Evolutionary conservation across 2,888 invertebrate genomes (phyloP), one percentile per base, ranked within the genome.

Genomic region (Hanleya hanleyi): DNA sequence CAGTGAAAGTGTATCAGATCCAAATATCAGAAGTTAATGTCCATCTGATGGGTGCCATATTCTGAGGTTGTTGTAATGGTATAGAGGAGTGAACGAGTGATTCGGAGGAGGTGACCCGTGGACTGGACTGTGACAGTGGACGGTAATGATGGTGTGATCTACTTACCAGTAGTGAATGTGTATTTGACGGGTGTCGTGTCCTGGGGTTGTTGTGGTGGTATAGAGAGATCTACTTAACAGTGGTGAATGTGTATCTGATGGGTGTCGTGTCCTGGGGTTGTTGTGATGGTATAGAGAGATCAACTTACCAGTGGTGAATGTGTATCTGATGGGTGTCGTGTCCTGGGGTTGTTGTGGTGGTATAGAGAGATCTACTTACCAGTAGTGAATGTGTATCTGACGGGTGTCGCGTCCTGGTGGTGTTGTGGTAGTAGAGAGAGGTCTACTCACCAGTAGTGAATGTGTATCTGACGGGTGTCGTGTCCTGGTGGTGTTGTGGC

Each of bases 381-480:
- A 83, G 90, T 90, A 29, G 89, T 90, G 70, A 89, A 89, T 35
- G 80, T 86, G 69, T 89, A 88, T 73, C 84, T 80, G 36, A 84
- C 81, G 50, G 86, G 84, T 36, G 84, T 83, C 37, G 86, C 77
- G 50, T 86, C 87, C 50, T 83, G 83, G 2, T 81, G 72, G 64
- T 81, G 79, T 71, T 83, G 83, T 35, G 85, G 83, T 32, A 83
- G 85, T 72, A 73, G 83, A 35, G 84, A 84, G 78, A 87, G n/a
- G n/a, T n/a, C n/a, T n/a, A 73, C 78, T 64, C 70, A 90, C 90
- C 89, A 83, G 90, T 90, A 29, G 89, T 90, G 70, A 89, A 89
- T 35, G 80, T 86, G 69, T 89, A 88, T 73, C 84, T 80, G 36
- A 84, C 81, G 50, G 86, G 84, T 36, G 84, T 83, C 37, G 86